Evolutionary conservation across 2,113 vertebrate species (phyloP).

Genomic region (Tonatia bakeri): DNA sequence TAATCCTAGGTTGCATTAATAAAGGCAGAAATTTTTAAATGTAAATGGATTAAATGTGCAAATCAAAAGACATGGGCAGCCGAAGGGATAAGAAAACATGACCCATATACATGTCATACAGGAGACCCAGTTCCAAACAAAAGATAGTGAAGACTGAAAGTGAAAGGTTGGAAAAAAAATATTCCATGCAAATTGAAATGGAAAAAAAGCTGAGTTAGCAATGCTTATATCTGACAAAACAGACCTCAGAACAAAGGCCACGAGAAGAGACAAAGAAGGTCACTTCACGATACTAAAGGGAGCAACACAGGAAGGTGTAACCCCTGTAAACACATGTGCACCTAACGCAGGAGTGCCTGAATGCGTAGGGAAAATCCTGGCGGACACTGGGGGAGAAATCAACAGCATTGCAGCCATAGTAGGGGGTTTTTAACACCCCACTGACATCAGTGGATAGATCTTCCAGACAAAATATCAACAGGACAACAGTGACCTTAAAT

Average conservation of each 20-base stretch:
- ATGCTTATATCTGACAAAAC: not conserved
- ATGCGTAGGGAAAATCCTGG: not conserved
- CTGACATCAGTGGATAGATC: not conserved
- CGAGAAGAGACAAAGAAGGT: not conserved
- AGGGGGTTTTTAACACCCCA: not conserved
- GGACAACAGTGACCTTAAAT: not conserved
- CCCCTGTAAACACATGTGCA: not conserved
- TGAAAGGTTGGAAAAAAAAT: not conserved
- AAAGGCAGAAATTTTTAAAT: not conserved
- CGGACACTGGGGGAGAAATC: not conserved
- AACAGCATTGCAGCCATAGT: not conserved
- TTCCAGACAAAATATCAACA: not conserved
- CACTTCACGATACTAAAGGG: not conserved
- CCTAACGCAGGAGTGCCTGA: not conserved
- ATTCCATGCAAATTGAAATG: not conserved
- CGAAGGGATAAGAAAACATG: not conserved
- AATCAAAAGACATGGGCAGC: not conserved
- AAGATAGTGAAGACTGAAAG: not conserved
- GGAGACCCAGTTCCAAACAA: not conserved
- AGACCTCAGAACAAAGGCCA: not conserved
- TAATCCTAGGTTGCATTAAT: not conserved
- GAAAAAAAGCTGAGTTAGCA: not conserved
- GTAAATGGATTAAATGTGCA: not conserved
- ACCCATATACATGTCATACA: not conserved
- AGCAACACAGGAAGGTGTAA: not conserved